Percentiles rank a stretch among this genome's conserved stretches.
Evolutionary conservation across 2,888 invertebrate species (phyloP).

Genomic region (Agrochola lychnidis): DNA sequence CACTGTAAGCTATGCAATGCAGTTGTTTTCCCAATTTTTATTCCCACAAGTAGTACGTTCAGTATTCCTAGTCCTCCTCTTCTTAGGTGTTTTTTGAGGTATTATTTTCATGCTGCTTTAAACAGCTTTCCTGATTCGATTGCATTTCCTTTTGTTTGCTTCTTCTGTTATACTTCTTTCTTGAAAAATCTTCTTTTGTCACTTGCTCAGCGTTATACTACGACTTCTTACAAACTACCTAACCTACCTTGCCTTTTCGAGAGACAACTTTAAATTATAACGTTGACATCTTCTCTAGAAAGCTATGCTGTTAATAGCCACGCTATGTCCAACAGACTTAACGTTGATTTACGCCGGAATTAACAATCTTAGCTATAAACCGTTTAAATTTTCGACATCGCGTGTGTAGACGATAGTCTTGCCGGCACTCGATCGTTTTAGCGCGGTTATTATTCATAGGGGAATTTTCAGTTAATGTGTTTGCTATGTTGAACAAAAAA

Average conservation of each 20-base stretch:
- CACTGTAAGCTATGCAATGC: conserved; percentile 11
- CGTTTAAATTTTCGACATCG: conserved; percentile 58
- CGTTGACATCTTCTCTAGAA: background rate
- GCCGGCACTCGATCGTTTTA: conserved; percentile 48
- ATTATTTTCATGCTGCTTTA: no score
- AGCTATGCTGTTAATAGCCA: conserved; percentile 14
- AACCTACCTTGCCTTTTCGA: background rate
- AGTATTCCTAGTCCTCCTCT: no score
- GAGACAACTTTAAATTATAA: background rate
- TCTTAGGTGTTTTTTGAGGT: no score
- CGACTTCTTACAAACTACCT: no score
- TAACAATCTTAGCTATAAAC: conserved; percentile 31
- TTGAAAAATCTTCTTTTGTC: no score
- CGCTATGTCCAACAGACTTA: conserved; percentile 24
- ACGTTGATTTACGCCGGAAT: conserved; percentile 49
- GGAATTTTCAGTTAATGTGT: conserved; percentile 24
- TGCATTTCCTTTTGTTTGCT: no score
- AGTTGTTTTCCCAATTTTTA: no score
- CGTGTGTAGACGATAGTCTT: conserved; percentile 50
- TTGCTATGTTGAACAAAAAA: conserved; percentile 17
- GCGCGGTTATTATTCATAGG: conserved; percentile 38
- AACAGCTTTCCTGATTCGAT: no score
- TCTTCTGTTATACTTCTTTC: no score
- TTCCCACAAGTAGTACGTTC: background rate
- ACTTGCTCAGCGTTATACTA: no score